These are phyloP conservation scores for Myathropa florea DNA, from an alignment of 2,888 invertebrate genomes.

Conservation along the genomic window DNA sequence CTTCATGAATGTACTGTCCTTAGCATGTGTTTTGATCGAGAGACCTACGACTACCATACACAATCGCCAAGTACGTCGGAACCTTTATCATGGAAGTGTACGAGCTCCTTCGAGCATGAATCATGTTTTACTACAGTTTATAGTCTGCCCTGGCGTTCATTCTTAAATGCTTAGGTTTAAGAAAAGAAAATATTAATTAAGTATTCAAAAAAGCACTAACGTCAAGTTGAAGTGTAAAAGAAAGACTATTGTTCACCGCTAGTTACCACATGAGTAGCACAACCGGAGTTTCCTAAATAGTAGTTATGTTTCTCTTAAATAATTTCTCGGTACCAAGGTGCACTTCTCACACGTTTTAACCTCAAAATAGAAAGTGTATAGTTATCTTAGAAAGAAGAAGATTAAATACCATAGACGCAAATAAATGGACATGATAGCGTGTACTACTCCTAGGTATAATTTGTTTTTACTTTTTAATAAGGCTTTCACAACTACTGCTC, in stretches of 20 bases:
- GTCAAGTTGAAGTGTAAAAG: slow-evolving; percentile 4
- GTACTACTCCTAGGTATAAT: slow-evolving; percentile 26
- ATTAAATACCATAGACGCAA: slow-evolving; percentile 49
- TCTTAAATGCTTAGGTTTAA: not conserved
- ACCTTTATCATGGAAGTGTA: too few species aligned
- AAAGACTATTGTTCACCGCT: slow-evolving; percentile 26
- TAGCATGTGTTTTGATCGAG: too few species aligned
- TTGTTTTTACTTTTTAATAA: slow-evolving; percentile 81
- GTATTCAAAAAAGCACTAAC: slow-evolving; percentile 19
- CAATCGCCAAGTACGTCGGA: too few species aligned
- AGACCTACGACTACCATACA: too few species aligned
- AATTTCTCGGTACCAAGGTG: slow-evolving; percentile 15
- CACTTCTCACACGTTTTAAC: slow-evolving; percentile 44
- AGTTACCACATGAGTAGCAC: slow-evolving; percentile 60
- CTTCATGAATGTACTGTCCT: too few species aligned
- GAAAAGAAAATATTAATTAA: not conserved
- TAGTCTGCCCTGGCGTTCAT: too few species aligned
- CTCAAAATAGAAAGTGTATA: slow-evolving; percentile 49
- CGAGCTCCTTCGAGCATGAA: too few species aligned
- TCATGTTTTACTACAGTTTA: too few species aligned
- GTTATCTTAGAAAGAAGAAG: slow-evolving; percentile 54
- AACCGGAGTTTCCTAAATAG: slow-evolving; percentile 41
- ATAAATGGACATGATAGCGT: slow-evolving; percentile 57
- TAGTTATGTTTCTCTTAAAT: slow-evolving; percentile 7
- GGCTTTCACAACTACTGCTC: slow-evolving; percentile 86